Conservation (phyloP, 2,888 invertebrate genomes). For the Maniola hyperantus region DNA sequence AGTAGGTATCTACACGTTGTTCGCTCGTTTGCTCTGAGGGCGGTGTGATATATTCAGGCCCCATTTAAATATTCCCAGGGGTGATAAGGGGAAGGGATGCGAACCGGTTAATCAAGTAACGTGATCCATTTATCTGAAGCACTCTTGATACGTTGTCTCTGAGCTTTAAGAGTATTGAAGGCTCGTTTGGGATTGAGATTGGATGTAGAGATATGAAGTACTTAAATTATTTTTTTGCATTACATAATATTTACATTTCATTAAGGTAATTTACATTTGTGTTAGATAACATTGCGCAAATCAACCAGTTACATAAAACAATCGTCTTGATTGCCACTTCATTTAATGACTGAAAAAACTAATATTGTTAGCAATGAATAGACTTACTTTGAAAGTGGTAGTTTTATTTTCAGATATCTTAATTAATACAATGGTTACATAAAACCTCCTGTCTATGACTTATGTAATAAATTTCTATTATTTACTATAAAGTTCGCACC, state of each 20-base stretch:
- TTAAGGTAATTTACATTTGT: background rate
- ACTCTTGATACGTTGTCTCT: constrained; percentile 76
- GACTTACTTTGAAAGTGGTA: background rate
- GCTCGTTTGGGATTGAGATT: constrained; percentile 66
- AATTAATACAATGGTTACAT: background rate
- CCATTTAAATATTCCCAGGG: constrained; percentile 81
- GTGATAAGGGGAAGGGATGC: constrained; percentile 79
- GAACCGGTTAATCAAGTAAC: constrained; percentile 81
- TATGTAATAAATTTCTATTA: constrained; percentile 26
- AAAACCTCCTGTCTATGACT: constrained; percentile 23
- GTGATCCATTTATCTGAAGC: constrained; percentile 81
- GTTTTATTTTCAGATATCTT: background rate
- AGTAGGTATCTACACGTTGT: constrained; percentile 48
- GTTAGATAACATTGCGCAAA: background rate
- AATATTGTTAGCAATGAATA: too few species aligned
- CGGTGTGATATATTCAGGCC: constrained; percentile 79
- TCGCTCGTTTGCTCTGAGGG: constrained; percentile 65
- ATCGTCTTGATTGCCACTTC: background rate
- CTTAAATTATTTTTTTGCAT: constrained; percentile 32
- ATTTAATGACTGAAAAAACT: background rate
- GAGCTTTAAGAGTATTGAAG: constrained; percentile 75
- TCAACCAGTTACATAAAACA: background rate
- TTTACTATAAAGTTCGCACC: constrained; percentile 36
- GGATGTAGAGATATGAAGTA: constrained; percentile 47
- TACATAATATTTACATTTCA: constrained; percentile 26